phyloP scores from a whole-genome alignment of 2,113 vertebrate genomes.

The Ellobius talpinus region DNA sequence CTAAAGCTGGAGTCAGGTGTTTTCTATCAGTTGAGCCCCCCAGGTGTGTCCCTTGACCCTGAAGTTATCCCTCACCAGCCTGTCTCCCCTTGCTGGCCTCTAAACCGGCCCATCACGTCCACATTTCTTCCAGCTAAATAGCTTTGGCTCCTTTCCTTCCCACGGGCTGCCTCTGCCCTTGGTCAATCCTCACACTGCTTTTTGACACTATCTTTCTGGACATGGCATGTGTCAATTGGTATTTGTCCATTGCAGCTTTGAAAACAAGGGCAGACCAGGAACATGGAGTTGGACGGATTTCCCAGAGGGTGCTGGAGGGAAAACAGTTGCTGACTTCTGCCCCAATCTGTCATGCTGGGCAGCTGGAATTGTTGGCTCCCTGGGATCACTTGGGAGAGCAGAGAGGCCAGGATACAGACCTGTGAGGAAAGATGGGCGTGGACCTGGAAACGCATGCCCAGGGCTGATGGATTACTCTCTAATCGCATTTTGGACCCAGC shows the following conservation, averaged over 20 bases:
- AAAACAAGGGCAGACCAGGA: constrained; percentile 52
- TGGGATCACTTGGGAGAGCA: not conserved
- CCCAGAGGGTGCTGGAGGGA: constrained; percentile 61
- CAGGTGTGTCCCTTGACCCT: not conserved
- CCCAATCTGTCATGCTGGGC: constrained; percentile 54
- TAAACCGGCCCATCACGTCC: not conserved
- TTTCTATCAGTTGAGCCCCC: not conserved
- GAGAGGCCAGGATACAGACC: not conserved
- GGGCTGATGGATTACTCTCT: not conserved
- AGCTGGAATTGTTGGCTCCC: constrained; percentile 42
- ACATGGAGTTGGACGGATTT: constrained; percentile 53
- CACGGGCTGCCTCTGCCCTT: not conserved
- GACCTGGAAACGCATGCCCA: not conserved
- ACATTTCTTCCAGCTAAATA: constrained; percentile 40
- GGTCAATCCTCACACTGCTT: not conserved
- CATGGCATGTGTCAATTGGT: constrained; percentile 49
- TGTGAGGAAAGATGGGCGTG: not conserved
- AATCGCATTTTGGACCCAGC: not conserved
- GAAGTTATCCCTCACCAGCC: not conserved
- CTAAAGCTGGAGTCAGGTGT: not conserved
- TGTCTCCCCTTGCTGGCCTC: not conserved
- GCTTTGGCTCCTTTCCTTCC: constrained; percentile 34
- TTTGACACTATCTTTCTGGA: not conserved
- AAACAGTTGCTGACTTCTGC: constrained; percentile 64
- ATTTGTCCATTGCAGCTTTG: constrained; percentile 43